Base-by-base conservation (phyloP, 2,113 vertebrate species). In the Takifugu flavidus region DNA sequence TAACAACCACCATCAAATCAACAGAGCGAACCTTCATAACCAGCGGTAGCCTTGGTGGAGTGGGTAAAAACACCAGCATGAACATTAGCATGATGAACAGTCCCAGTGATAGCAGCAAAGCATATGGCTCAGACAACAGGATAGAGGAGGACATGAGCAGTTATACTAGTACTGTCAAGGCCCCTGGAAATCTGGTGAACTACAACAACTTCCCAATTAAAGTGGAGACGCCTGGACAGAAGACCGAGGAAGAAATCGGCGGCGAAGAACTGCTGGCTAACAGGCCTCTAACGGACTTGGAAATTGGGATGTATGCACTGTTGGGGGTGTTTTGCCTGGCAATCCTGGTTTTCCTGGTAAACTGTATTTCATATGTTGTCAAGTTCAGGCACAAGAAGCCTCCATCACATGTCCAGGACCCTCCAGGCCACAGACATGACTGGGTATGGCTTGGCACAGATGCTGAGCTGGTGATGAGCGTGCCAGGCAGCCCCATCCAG, bases 221-320 rank as follows among this genome's bases (percentile, higher is more conserved):
- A 69, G 92, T 85, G 14, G 91, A 91, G 5, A 56, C 87, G 27
- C 91, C 94, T 1, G 68, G 89, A 1, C 86, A 73, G 58, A 67
- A 87, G 3, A 75, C 65, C 0, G 87, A 75, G 0, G 89, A 83
- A 0, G 2, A 75, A 15, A 90, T 80, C 0, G 90, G 90, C 8
- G 77, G 67, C 0, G 94, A 93, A 52, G 90, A 89, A 3, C 57
- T 82, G 0, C 86, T 92, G 61, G 53, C 85, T 0, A 69, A 91
- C 15, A 74, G 93, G 4, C 93, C 94, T 0, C 91, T 97, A n/a
- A 94, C 92, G 0, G 95, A 98, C 82, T 81, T 98, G 63, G 96
- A 98, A 85, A 94, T 95, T 2, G 96, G 95, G 1, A 96, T 98
- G 96, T 98, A 98, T 0, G 95, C 94, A 1, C 80, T 98, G 49